A percentile compares a stretch with the other conserved stretches of the same genome.
These are phyloP conservation scores for Nowickia ferox DNA, from an alignment of 2,888 invertebrate genomes.

Conservation along the genomic window DNA sequence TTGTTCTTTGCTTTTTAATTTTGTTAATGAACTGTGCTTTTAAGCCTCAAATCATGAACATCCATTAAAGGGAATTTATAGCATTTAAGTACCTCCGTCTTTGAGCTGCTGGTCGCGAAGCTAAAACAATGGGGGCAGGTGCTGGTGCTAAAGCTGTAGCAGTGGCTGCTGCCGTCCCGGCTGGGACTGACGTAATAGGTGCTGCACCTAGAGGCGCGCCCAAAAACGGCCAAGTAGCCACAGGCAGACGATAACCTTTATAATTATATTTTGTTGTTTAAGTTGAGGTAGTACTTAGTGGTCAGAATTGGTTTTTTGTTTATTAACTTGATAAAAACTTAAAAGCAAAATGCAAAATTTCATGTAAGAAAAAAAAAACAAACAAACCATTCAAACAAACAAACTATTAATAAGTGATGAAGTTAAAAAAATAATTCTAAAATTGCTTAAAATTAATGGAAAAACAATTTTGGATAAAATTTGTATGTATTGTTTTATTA, in stretches of 20 bases:
- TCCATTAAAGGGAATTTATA: conserved; percentile 58
- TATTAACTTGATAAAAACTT: neutral
- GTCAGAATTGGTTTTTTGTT: neutral
- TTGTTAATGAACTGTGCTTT: conserved; percentile 82
- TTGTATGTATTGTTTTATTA: too few relatives aligned
- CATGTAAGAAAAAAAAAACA: neutral
- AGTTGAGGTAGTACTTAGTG: neutral
- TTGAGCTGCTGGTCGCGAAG: conserved; percentile 88
- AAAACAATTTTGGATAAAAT: neutral
- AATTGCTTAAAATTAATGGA: neutral
- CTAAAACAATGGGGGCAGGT: conserved; percentile 86
- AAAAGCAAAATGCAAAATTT: neutral
- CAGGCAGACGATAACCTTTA: conserved; percentile 90
- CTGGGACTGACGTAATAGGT: conserved; percentile 85
- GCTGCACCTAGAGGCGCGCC: conserved; percentile 84
- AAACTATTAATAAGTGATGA: neutral
- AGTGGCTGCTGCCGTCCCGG: conserved; percentile 81
- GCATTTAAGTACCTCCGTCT: conserved; percentile 87
- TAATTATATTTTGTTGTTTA: conserved; percentile 54
- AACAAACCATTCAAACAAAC: neutral
- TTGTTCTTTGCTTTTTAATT: conserved; percentile 2
- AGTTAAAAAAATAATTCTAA: neutral
- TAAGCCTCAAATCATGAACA: conserved; percentile 69
- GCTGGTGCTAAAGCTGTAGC: conserved; percentile 81
- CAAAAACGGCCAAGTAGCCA: conserved; percentile 90